phyloP scores from a whole-genome alignment of 2,888 invertebrate species.

The Hydraecia micacea region DNA sequence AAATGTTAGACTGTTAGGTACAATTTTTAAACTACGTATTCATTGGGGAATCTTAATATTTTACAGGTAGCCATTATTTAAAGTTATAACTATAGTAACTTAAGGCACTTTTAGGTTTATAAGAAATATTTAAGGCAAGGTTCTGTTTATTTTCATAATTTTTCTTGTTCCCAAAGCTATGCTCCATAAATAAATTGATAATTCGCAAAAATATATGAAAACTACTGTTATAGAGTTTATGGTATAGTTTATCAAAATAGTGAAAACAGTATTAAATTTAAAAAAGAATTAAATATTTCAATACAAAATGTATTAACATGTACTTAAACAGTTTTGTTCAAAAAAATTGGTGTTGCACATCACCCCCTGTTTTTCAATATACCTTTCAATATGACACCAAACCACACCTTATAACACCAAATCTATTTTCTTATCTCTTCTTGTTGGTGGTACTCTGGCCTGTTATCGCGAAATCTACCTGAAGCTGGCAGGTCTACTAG shows the following conservation, averaged over 20 bases:
- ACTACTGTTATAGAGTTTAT: too few relatives aligned
- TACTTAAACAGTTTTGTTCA: not conserved
- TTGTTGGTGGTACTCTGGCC: not conserved
- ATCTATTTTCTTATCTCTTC: constrained; percentile 3
- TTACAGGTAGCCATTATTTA: constrained; percentile 10
- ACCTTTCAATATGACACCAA: not conserved
- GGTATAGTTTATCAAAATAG: not conserved
- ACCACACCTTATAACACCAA: not conserved
- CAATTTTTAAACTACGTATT: not conserved
- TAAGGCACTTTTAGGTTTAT: constrained; percentile 52
- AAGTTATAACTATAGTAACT: constrained; percentile 31
- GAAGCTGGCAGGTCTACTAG: constrained; percentile 75
- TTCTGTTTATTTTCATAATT: not conserved
- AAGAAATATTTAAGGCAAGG: constrained; percentile 21
- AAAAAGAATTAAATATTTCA: not conserved
- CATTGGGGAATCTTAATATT: constrained; percentile 13
- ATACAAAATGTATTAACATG: too few relatives aligned
- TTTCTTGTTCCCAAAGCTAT: not conserved
- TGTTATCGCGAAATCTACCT: constrained; percentile 70
- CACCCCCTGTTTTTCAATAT: not conserved
- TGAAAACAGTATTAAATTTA: too few relatives aligned
- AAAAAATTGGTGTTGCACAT: not conserved
- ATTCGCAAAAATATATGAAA: not conserved
- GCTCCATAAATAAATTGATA: not conserved
- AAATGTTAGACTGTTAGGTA: not conserved